phyloP scores from a whole-genome alignment of 2,888 invertebrate species.

The Nemoura dubitans region DNA sequence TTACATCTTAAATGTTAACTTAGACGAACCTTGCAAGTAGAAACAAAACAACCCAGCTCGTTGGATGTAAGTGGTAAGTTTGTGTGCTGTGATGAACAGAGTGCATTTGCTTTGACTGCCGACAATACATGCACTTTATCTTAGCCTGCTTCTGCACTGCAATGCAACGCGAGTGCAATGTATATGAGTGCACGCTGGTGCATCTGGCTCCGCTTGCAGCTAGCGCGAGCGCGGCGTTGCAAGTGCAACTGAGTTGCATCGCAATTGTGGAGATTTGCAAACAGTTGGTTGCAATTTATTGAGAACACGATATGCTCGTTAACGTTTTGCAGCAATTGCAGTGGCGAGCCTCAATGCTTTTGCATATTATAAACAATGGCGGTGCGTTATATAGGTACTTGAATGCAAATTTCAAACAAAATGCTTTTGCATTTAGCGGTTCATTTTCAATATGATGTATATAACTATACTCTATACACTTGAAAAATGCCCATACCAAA shows the following conservation, averaged over 20 bases:
- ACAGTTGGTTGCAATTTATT: neutral
- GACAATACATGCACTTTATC: neutral
- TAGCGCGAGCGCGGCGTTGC: neutral
- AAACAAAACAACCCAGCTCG: neutral
- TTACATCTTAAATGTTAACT: neutral
- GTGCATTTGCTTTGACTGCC: too few relatives aligned
- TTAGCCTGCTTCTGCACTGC: neutral
- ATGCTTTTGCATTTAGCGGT: too few relatives aligned
- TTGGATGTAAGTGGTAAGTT: neutral
- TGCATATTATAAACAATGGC: too few relatives aligned
- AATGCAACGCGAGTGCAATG: neutral
- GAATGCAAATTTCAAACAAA: too few relatives aligned
- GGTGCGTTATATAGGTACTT: too few relatives aligned
- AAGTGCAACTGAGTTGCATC: neutral
- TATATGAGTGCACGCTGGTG: neutral
- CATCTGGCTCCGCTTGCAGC: too few relatives aligned
- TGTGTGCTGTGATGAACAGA: neutral
- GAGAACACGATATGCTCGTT: neutral
- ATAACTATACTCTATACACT: too few relatives aligned
- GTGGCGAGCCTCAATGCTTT: neutral
- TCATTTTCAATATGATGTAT: too few relatives aligned
- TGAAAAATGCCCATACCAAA: too few relatives aligned
- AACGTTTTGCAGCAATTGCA: neutral
- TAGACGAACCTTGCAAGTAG: neutral
- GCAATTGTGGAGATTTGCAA: neutral